Evolutionary conservation across 2,113 vertebrate genomes (phyloP).

Genomic region (Chascanopsetta lugubris): DNA sequence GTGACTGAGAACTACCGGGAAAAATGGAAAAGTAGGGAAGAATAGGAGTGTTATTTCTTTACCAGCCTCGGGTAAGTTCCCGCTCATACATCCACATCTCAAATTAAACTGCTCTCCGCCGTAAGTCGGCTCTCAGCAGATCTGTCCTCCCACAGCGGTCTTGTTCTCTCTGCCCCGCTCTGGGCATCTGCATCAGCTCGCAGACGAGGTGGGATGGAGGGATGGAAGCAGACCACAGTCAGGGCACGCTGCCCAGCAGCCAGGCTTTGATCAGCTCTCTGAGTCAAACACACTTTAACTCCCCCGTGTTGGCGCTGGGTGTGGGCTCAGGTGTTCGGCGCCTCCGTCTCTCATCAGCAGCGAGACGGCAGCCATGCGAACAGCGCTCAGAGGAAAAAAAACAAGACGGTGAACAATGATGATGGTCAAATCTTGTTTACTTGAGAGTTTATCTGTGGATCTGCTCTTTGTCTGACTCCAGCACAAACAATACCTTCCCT

Average conservation of each 20-base stretch:
- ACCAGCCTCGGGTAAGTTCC: slow-evolving; percentile 1
- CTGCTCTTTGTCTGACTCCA: background rate
- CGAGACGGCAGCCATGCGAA: background rate
- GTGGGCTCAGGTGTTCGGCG: slow-evolving; percentile 21
- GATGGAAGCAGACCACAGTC: slow-evolving; percentile 32
- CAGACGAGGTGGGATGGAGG: slow-evolving; percentile 55
- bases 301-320: slow-evolving; percentile 32
- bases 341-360: background rate
- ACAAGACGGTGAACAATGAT: background rate
- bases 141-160: slow-evolving; percentile 28
- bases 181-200: slow-evolving; percentile 32
- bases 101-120: slow-evolving; percentile 10
- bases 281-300: slow-evolving; percentile 58
- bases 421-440: background rate
- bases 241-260: slow-evolving; percentile 56
- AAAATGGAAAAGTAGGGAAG: background rate
- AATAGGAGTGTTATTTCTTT: background rate
- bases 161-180: slow-evolving; percentile 47
- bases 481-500: background rate
- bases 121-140: slow-evolving; percentile 12
- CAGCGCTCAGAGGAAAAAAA: background rate
- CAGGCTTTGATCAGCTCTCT: slow-evolving; percentile 60
- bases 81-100: slow-evolving; percentile 50
- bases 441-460: background rate
- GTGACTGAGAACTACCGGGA: background rate